A percentile compares a stretch with the other conserved stretches of the same genome.
Evolutionary conservation across 2,888 invertebrate species (phyloP).

Genomic region (Helicoverpa assulta): DNA sequence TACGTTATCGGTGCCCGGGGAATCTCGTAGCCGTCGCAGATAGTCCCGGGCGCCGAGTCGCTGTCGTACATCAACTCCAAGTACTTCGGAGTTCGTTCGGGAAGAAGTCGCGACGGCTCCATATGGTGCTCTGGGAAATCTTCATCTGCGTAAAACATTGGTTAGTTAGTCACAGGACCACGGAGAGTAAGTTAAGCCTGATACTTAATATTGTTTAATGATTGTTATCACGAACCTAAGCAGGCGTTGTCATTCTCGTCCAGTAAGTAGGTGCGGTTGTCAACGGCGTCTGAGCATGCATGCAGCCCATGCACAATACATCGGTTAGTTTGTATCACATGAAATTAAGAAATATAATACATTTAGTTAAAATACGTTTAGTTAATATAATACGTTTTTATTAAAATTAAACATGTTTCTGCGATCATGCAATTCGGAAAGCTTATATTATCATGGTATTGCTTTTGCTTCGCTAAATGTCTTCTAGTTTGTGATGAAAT

Average conservation of each 20-base stretch:
- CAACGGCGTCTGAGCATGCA: conserved; percentile 92
- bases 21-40: conserved; percentile 91
- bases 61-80: conserved; percentile 92
- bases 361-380: conserved; percentile 10
- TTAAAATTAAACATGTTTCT: not conserved
- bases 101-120: conserved; percentile 83
- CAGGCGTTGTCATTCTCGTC: conserved; percentile 93
- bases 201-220: conserved; percentile 22
- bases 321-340: conserved; percentile 70
- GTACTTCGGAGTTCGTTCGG: conserved; percentile 90
- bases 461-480: not conserved
- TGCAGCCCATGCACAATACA: conserved; percentile 82
- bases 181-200: not conserved
- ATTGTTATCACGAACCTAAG: conserved; percentile 82
- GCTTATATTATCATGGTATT: not conserved
- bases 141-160: conserved; percentile 74
- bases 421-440: not conserved
- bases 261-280: conserved; percentile 94
- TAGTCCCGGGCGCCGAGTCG: conserved; percentile 80
- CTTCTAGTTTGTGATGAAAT: too few species aligned
- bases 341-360: conserved; percentile 39
- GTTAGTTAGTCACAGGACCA: conserved; percentile 9
- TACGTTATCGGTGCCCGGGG: conserved; percentile 82
- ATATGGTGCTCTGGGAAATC: conserved; percentile 82
- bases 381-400: too few species aligned